Evolutionary conservation across 2,888 invertebrate species (phyloP).

Genomic region (Lottia gigantea): DNA sequence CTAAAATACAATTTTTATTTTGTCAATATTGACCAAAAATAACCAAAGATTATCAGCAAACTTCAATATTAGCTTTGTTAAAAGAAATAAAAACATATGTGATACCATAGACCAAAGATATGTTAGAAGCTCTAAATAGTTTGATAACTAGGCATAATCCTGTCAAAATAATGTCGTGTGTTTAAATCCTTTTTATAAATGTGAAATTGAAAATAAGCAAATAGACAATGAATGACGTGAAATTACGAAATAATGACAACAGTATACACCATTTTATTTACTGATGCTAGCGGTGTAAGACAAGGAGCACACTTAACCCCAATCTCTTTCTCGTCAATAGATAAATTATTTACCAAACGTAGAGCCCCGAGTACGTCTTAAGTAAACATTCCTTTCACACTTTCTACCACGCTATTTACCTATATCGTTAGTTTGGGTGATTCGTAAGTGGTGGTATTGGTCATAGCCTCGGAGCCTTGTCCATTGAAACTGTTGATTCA

Average conservation of each 20-base stretch:
- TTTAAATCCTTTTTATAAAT: too few relatives aligned
- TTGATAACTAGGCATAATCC: too few relatives aligned
- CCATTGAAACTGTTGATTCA: background rate
- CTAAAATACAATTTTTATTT: too few relatives aligned
- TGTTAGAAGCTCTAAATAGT: too few relatives aligned
- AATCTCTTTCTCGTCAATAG: background rate
- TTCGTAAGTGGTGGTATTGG: background rate
- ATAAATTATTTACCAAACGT: constrained; percentile 4
- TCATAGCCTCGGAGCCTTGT: background rate
- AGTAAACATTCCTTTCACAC: constrained; percentile 7
- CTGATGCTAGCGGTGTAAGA: constrained; percentile 1
- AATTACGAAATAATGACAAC: background rate
- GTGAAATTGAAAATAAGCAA: too few relatives aligned
- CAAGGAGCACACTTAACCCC: constrained; percentile 8
- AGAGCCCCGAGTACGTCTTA: background rate
- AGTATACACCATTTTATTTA: background rate
- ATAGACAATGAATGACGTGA: background rate
- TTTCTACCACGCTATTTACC: constrained; percentile 6
- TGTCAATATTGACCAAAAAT: too few relatives aligned
- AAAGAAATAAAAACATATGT: too few relatives aligned
- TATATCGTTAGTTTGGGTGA: constrained; percentile 5
- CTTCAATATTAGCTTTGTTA: too few relatives aligned
- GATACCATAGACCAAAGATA: too few relatives aligned
- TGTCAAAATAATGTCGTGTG: too few relatives aligned
- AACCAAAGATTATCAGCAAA: too few relatives aligned